These are phyloP conservation scores for Rhombomys opimus DNA, from an alignment of 2,113 vertebrate genomes.

Conservation along the genomic window DNA sequence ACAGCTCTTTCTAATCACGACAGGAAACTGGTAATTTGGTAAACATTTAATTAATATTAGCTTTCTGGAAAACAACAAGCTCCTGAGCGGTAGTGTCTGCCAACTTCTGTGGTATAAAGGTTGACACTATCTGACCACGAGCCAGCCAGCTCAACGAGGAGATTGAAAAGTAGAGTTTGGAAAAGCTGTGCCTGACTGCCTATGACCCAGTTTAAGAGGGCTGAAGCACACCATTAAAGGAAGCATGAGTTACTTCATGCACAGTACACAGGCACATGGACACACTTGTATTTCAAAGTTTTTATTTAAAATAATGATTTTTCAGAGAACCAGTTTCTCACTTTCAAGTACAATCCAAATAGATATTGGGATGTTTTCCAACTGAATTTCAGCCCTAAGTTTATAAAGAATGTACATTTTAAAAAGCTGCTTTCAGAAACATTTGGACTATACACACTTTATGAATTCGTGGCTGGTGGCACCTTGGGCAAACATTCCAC, in stretches of 20 bases:
- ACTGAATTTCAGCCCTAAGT: conserved; percentile 23
- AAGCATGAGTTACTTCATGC: not conserved
- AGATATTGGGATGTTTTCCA: not conserved
- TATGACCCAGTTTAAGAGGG: accelerated
- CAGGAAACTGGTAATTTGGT: not conserved
- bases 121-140: not conserved
- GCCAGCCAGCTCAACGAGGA: not conserved
- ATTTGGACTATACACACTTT: not conserved
- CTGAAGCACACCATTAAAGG: not conserved
- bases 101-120: not conserved
- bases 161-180: not conserved
- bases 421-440: not conserved
- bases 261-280: not conserved
- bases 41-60: not conserved
- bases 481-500: not conserved
- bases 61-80: not conserved
- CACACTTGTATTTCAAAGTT: not conserved
- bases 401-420: not conserved
- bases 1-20: not conserved
- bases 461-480: not conserved
- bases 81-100: not conserved
- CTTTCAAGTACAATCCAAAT: not conserved
- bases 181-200: not conserved
- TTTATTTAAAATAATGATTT: conserved; percentile 28
- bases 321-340: conserved; percentile 13